Conservation (phyloP, 2,797 vertebrate species). For the Halcyon chelicuti region DNA sequence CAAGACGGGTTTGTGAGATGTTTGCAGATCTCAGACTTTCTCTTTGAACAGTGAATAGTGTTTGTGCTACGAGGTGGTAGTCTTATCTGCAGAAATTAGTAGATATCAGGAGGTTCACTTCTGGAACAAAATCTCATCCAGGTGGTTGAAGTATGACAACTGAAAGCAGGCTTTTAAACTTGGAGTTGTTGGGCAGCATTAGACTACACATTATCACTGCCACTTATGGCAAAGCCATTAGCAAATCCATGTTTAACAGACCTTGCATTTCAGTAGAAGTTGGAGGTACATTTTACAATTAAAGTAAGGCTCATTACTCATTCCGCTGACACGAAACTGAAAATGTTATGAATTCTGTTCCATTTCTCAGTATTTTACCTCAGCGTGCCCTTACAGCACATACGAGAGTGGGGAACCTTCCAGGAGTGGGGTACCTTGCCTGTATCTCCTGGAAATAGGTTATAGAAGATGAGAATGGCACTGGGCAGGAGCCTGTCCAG, state of each 20-base stretch:
- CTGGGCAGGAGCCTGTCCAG: neutral
- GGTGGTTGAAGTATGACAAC: neutral
- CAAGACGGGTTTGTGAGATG: neutral
- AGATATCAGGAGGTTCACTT: conserved; percentile 18
- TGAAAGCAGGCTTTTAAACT: conserved; percentile 12
- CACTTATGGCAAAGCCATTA: neutral
- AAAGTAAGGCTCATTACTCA: neutral
- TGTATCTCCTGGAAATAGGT: neutral
- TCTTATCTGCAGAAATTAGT: neutral
- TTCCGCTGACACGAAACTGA: neutral
- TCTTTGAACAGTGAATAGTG: neutral
- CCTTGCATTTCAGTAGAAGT: neutral
- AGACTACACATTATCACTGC: neutral
- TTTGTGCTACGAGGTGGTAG: neutral
- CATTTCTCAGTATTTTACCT: neutral
- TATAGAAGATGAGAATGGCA: neutral
- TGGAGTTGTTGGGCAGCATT: neutral
- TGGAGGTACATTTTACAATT: neutral
- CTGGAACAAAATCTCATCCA: neutral
- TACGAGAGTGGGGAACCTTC: neutral
- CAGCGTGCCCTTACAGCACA: neutral
- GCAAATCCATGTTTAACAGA: neutral
- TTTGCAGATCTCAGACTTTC: neutral
- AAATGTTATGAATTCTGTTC: neutral
- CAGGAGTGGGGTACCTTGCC: neutral